Evolutionary conservation across 64 coral and sea anemone species (phyloP), one percentile per base, ranked within the genome.

Genomic region (Pocillopora damicornis): DNA sequence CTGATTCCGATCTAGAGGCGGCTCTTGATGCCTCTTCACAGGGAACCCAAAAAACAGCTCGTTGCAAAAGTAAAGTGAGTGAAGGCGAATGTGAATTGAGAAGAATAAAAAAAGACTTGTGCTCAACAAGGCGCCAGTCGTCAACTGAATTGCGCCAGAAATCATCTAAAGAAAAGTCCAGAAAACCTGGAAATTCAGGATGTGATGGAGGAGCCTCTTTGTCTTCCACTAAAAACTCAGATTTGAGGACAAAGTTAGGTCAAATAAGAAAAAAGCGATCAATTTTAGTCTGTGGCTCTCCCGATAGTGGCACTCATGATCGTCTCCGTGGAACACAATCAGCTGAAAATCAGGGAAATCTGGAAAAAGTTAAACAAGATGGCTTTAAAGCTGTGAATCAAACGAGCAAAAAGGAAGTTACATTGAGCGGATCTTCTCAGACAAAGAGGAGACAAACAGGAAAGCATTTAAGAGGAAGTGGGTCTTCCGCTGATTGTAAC

Each of bases 1-100:
- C 81, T 85, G 71, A 74, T 65, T 73, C 66, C 17, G 59, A 81
- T 84, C 58, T 18, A 61, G 88, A 85, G 34, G 26, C 4, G 61
- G 15, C 20, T 58, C 8, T 16, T 1, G 9, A 77, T 42, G 36
- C 9, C 0, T 58, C 67, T 68, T 34, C 67, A 77, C 17, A 66
- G 11, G 74, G 13, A 5, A 59, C 69, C 22, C 30, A 59, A 11
- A 23, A 5, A n/a, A 20, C 58, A 76, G 63, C 11, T 14, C 1
- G 30, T 68, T n/a, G 0, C 80, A 83, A 22, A 60, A 34, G 20
- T 78, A 61, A 88, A 30, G 35, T 42, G 2, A 0, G 14, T 1
- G 15, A 58, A 56, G 20, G 18, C 11, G 23, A 58, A 42, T 72
- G 1, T 85, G 37, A 15, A 23, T 85, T 58, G 18, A 73, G 10